Conservation (phyloP, 2,888 invertebrate genomes). For the Tachina lurida region DNA sequence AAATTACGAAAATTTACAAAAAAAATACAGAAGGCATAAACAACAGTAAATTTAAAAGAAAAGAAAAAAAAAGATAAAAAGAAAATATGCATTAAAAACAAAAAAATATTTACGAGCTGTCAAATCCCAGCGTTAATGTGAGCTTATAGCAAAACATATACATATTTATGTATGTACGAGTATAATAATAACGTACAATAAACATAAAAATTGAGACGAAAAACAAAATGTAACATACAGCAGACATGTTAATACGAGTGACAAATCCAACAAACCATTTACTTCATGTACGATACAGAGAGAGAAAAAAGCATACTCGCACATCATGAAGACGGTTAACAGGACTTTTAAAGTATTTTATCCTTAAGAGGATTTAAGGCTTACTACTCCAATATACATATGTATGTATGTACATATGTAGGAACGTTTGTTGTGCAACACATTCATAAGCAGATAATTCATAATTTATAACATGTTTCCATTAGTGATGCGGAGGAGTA, state of each 20-base stretch:
- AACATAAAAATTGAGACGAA: conserved; percentile 4
- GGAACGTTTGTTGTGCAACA: neutral
- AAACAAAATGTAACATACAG: conserved; percentile 42
- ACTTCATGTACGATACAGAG: neutral
- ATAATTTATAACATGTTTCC: conserved; percentile 27
- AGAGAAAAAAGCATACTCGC: neutral
- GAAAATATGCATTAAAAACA: conserved; percentile 19
- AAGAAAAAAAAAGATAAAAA: conserved; percentile 6
- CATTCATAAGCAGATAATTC: conserved; percentile 20
- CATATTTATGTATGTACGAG: no score
- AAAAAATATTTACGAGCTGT: conserved; percentile 79
- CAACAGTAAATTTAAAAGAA: conserved; percentile 12
- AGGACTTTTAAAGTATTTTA: conserved; percentile 53
- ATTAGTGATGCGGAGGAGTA: conserved; percentile 7
- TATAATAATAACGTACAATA: conserved; percentile 18
- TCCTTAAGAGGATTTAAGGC: conserved; percentile 45
- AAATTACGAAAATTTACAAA: conserved; percentile 21
- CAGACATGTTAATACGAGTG: conserved; percentile 67
- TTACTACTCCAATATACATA: neutral
- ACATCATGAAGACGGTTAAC: conserved; percentile 4
- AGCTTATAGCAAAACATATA: conserved; percentile 32
- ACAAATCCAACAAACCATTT: conserved; percentile 55
- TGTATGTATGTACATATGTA: neutral
- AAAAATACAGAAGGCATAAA: conserved; percentile 21
- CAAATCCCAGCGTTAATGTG: conserved; percentile 78